These are phyloP conservation scores for Nesidiocoris tenuis DNA, from an alignment of 2,888 invertebrate genomes.

Conservation along the genomic window DNA sequence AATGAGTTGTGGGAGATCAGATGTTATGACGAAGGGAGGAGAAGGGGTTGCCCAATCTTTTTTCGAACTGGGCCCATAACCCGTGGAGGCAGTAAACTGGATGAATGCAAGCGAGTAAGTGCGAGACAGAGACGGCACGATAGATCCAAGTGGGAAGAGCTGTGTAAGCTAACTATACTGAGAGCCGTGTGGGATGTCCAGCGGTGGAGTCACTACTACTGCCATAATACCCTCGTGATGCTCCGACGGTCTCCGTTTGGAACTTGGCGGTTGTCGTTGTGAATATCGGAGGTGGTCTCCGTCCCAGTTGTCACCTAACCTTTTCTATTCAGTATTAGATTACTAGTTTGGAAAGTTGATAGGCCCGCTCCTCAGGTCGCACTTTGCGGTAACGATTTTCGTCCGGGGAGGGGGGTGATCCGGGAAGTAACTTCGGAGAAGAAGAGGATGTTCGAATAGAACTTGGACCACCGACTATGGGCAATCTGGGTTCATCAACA, in stretches of 20 bases:
- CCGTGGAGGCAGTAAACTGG: neutral
- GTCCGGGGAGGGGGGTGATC: neutral
- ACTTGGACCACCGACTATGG: neutral
- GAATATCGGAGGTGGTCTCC: slow-evolving; percentile 6
- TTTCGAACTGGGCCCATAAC: slow-evolving; percentile 5
- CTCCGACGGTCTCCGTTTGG: no score
- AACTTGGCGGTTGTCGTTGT: neutral
- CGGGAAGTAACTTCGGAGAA: neutral
- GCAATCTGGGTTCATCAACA: no score
- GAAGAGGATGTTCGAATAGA: no score
- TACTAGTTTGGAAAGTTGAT: slow-evolving; percentile 37
- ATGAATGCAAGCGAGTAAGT: neutral
- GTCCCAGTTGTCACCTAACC: slow-evolving; percentile 29
- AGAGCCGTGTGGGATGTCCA: slow-evolving; percentile 31
- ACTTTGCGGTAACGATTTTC: neutral
- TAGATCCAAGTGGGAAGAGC: neutral
- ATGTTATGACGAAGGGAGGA: neutral
- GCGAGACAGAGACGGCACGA: neutral
- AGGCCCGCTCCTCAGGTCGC: neutral
- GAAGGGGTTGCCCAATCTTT: slow-evolving; percentile 39
- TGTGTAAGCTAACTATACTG: neutral
- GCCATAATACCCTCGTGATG: neutral
- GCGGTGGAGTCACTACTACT: neutral
- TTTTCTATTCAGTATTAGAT: slow-evolving; percentile 33
- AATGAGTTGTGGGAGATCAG: neutral